Evolutionary conservation across 2,888 invertebrate species (phyloP).

Genomic region (Ypsolopha sequella): DNA sequence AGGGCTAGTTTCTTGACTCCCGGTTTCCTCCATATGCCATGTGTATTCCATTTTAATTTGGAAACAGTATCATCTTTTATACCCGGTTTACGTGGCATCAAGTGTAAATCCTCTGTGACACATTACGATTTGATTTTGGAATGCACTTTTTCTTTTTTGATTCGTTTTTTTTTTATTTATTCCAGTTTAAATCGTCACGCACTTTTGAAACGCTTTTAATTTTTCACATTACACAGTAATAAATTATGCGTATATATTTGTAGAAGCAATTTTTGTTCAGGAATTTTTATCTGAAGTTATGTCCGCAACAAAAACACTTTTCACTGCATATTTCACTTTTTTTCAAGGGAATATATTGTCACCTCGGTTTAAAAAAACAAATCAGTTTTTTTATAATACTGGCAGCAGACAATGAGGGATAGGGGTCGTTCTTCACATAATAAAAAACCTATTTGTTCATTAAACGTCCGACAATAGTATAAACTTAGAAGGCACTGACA

Average conservation of each 20-base stretch:
- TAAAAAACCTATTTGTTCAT: slow-evolving; percentile 21
- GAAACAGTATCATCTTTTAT: slow-evolving; percentile 16
- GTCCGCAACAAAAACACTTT: not conserved
- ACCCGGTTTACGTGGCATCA: slow-evolving; percentile 26
- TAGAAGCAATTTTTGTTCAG: too few species aligned
- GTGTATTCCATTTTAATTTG: slow-evolving; percentile 57
- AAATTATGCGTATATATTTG: too few species aligned
- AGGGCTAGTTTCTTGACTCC: slow-evolving; percentile 33
- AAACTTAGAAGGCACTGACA: slow-evolving; percentile 57
- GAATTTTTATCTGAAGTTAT: too few species aligned
- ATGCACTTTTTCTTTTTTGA: not conserved
- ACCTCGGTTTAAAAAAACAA: not conserved
- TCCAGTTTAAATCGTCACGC: slow-evolving; percentile 11
- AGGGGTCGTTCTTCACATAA: not conserved
- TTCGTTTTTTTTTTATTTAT: slow-evolving; percentile 16
- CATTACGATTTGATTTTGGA: slow-evolving; percentile 15
- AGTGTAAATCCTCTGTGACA: slow-evolving; percentile 24
- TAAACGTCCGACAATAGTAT: slow-evolving; percentile 54
- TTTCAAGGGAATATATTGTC: not conserved
- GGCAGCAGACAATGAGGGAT: slow-evolving; percentile 7
- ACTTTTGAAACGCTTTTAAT: slow-evolving; percentile 7
- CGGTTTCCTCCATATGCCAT: slow-evolving; percentile 56
- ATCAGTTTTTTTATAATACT: slow-evolving; percentile 7
- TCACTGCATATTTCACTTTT: not conserved
- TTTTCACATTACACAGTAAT: slow-evolving; percentile 10